Evolutionary conservation across 2,113 vertebrate species (phyloP).

Genomic region (Lophotis ruficrista): DNA sequence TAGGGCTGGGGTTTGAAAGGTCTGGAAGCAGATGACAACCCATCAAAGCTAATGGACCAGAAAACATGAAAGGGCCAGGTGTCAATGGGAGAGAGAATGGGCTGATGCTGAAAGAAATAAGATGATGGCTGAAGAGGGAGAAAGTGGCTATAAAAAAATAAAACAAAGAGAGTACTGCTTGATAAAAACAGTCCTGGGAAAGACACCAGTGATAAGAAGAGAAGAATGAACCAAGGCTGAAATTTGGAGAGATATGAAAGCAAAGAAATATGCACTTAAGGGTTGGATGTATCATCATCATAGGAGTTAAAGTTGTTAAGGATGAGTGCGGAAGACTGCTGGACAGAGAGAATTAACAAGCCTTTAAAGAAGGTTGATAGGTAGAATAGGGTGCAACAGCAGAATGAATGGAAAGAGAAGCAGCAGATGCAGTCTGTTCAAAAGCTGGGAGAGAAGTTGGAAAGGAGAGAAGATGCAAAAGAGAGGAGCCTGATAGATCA

Average conservation of each 20-base stretch:
- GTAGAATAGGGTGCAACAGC: background rate
- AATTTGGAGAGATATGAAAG: background rate
- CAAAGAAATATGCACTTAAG: background rate
- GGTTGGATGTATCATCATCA: background rate
- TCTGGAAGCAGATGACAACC: background rate
- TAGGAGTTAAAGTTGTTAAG: background rate
- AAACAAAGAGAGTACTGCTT: background rate
- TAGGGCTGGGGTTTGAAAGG: background rate
- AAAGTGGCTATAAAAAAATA: background rate
- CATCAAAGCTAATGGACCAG: slow-evolving; percentile 12
- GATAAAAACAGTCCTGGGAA: background rate
- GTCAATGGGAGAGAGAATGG: background rate
- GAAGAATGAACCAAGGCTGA: background rate
- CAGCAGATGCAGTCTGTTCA: background rate
- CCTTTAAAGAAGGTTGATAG: background rate
- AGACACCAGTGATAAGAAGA: background rate
- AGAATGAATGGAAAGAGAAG: background rate
- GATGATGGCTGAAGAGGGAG: background rate
- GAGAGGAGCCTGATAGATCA: background rate
- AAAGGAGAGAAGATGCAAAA: background rate
- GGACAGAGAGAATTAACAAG: background rate
- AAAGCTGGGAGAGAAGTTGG: background rate
- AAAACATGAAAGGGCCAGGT: background rate
- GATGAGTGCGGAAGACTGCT: background rate
- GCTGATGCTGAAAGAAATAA: background rate